Base-by-base conservation (phyloP, 1,140 invertebrate genomes). In the Zaprionus tsacasi region DNA sequence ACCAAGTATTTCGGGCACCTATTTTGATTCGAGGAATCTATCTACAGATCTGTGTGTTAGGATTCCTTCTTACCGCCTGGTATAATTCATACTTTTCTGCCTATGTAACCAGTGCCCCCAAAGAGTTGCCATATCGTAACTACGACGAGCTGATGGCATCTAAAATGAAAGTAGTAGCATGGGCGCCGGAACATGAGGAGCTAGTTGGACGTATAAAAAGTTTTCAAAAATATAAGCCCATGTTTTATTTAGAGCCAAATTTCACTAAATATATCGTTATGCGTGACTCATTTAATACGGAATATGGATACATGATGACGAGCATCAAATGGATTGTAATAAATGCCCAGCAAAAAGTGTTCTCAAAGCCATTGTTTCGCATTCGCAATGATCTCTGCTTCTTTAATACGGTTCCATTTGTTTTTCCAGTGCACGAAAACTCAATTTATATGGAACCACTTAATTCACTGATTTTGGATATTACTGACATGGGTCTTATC, bases 61-160 rank as follows among this genome's bases (percentile, higher is more conserved):
- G 91, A 8, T 79, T 92, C 15, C 58, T 92, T 8, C 69, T 92
- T 4, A 91, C 91, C 3, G 86, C 79, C 15, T 91, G 83, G 73
- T 92, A 91, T 11, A 92, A 92, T 17, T 82, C 91, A 0, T 91
- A 87, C 54, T 92, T 92, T 52, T 88, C 91, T 11, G 78, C 91
- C 21, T 92, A 86, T 56, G 79, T 89, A 17, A 92, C 91, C 8
- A 87, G 70, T 10, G 57, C 78, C 0, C 91, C 91, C 0, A 92
- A 89, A 30, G 67, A 71, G 38, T n/a, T 59, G 2, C 65, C 78
- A 1, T 76, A 79, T 8, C 58, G 55, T 5, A 81, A 35, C 25
- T 89, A 74, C 33, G 91, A 92, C 27, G 91, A 92, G 50, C 64
- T 92, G 1, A 13, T 91, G 27, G 63, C 76, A 15, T 91, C 91